phyloP scores from a whole-genome alignment of 2,113 vertebrate genomes.

The Corydoras maculifer region DNA sequence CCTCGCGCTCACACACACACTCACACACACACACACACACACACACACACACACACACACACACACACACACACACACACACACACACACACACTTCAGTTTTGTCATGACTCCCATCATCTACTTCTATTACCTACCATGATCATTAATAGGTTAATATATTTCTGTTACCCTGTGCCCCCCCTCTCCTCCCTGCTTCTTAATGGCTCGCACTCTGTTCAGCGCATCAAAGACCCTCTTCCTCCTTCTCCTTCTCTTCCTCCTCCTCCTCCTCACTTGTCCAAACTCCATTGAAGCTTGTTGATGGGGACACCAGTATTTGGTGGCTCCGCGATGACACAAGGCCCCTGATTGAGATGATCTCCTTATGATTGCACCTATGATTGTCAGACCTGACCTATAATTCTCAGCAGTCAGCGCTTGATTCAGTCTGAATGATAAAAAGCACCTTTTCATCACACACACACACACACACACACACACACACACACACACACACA shows the following conservation, averaged over 20 bases:
- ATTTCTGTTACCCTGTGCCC: too few relatives aligned
- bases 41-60: slow-evolving; percentile 9
- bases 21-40: background rate
- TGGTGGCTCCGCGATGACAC: slow-evolving; percentile 11
- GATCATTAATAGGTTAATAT: too few relatives aligned
- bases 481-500: too few relatives aligned
- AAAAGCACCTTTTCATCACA: background rate
- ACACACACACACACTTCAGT: slow-evolving; percentile 15
- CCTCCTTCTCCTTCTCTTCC: too few relatives aligned
- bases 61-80: slow-evolving; percentile 14
- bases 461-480: too few relatives aligned
- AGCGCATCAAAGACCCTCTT: too few relatives aligned
- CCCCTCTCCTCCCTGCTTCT: too few relatives aligned
- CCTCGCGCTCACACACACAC: background rate
- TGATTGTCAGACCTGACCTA: slow-evolving; percentile 39
- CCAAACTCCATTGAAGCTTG: slow-evolving; percentile 20
- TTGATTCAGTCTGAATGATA: slow-evolving; percentile 31
- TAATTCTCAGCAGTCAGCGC: slow-evolving; percentile 33
- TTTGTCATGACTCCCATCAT: background rate
- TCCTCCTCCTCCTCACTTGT: background rate
- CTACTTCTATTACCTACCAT: too few relatives aligned
- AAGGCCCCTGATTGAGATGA: slow-evolving; percentile 35
- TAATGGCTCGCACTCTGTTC: too few relatives aligned
- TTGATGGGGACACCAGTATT: slow-evolving; percentile 18
- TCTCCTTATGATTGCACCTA: slow-evolving; percentile 35